Evolutionary conservation across 2,888 invertebrate species (phyloP).

Genomic region (Ecliptopera silaceata): DNA sequence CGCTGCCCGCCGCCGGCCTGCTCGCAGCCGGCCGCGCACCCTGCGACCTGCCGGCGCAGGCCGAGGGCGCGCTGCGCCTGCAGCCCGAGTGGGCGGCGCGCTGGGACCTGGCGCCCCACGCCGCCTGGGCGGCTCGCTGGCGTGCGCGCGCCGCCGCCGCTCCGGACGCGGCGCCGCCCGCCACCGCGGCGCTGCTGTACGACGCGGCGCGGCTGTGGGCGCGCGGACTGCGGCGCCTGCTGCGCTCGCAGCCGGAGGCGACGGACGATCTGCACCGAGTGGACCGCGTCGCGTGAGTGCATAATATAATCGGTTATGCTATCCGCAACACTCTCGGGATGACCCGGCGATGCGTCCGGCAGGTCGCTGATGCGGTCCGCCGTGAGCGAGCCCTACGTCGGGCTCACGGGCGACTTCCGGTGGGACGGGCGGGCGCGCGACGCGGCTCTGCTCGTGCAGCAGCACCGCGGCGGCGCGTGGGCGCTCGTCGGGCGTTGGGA

Average conservation of each 20-base stretch:
- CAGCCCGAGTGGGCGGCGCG: slow-evolving; percentile 38
- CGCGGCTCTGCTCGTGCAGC: slow-evolving; percentile 79
- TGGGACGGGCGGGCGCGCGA: slow-evolving; percentile 46
- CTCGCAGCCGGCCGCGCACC: not conserved
- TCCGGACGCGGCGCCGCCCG: slow-evolving; percentile 32
- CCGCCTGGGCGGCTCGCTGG: slow-evolving; percentile 21
- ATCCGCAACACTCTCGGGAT: too few species aligned
- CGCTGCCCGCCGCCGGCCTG: slow-evolving; percentile 51
- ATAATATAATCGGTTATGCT: too few species aligned
- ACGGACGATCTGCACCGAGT: slow-evolving; percentile 59
- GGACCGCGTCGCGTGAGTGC: slow-evolving; percentile 46
- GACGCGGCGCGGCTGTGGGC: slow-evolving; percentile 66
- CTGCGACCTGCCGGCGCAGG: slow-evolving; percentile 63
- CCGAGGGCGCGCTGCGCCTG: slow-evolving; percentile 10
- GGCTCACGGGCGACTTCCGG: slow-evolving; percentile 61
- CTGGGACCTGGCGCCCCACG: slow-evolving; percentile 39
- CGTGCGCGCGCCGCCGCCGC: slow-evolving; percentile 30
- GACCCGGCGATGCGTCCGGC: too few species aligned
- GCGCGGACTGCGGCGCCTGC: slow-evolving; percentile 48
- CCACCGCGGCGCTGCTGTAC: slow-evolving; percentile 64
- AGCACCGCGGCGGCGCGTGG: slow-evolving; percentile 86
- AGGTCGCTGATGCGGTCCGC: slow-evolving; percentile 53
- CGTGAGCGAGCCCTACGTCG: slow-evolving; percentile 41
- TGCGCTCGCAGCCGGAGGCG: slow-evolving; percentile 46
- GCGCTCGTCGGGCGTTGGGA: slow-evolving; percentile 67